phyloP scores from a whole-genome alignment of 2,888 invertebrate species.

The Hemistola chrysoprasaria region DNA sequence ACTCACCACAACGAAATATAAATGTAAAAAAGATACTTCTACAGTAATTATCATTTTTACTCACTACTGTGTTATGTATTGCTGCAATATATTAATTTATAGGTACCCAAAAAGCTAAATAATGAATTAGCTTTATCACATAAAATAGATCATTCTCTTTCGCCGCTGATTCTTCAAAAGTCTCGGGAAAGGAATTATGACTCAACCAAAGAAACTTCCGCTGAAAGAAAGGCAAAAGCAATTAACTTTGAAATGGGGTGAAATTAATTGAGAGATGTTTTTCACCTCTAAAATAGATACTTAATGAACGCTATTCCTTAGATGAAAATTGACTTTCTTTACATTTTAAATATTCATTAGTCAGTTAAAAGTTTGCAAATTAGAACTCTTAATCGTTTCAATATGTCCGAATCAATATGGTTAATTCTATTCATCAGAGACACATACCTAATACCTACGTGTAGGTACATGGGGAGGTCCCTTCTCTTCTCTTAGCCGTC shows the following conservation, averaged over 20 bases:
- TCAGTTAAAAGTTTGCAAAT: constrained; percentile 13
- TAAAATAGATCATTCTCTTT: constrained; percentile 4
- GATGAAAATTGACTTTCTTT: constrained; percentile 16
- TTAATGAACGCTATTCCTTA: constrained; percentile 21
- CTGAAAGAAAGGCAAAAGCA: constrained; percentile 29
- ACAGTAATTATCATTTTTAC: too few species aligned
- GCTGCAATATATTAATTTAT: too few species aligned
- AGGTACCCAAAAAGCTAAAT: too few species aligned
- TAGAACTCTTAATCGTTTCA: too few species aligned
- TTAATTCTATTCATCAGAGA: too few species aligned
- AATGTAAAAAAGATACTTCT: too few species aligned
- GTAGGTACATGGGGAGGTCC: too few species aligned
- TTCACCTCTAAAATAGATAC: constrained; percentile 26
- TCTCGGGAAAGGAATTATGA: constrained; percentile 23
- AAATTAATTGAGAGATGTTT: constrained; percentile 31
- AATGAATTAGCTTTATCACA: neutral
- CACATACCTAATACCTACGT: too few species aligned
- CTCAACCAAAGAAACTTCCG: constrained; percentile 27
- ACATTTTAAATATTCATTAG: constrained; percentile 7
- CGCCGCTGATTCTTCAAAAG: constrained; percentile 21
- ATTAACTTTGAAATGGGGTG: constrained; percentile 31
- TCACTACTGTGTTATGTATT: too few species aligned
- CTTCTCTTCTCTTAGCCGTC: too few species aligned
- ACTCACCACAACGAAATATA: constrained; percentile 23
- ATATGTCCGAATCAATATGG: too few species aligned